phyloP scores from a whole-genome alignment of 92 coral and sea anemone species.

The Desmophyllum pertusum region DNA sequence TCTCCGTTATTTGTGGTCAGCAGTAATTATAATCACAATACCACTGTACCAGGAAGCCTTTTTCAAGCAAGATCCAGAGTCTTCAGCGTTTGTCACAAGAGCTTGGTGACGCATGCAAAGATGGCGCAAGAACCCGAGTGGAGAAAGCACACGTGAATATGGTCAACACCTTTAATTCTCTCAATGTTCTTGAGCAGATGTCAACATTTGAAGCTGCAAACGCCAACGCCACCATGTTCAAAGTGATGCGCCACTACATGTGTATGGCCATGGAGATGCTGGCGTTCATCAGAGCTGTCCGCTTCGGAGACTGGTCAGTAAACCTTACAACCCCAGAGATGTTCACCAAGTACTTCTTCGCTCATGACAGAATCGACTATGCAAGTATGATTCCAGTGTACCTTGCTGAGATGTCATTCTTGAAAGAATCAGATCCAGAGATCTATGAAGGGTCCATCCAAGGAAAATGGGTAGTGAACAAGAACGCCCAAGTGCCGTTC shows the following conservation, averaged over 20 bases:
- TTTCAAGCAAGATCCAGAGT: background rate
- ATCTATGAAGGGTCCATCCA: constrained; percentile 38
- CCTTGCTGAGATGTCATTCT: background rate
- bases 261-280: background rate
- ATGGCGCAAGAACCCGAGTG: background rate
- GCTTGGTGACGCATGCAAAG: constrained; percentile 11
- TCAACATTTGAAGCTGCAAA: background rate
- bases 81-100: constrained; percentile 8
- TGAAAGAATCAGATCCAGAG: constrained; percentile 30
- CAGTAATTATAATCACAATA: no score
- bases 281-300: background rate
- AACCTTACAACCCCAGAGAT: background rate
- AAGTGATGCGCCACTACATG: background rate
- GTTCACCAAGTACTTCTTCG: constrained; percentile 15
- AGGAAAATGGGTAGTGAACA: constrained; percentile 66
- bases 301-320: background rate
- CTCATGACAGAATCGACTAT: background rate
- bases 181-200: background rate
- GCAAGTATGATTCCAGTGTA: background rate
- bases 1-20: no score
- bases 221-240: background rate
- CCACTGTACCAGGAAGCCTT: background rate
- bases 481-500: constrained; percentile 51
- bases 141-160: background rate
- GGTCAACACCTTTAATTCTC: background rate